Evolutionary conservation across 30 jellyfish, hydroid and myxozoan species (phyloP), one percentile per base, ranked within the genome.

Genomic region (Clytia hemisphaerica): DNA sequence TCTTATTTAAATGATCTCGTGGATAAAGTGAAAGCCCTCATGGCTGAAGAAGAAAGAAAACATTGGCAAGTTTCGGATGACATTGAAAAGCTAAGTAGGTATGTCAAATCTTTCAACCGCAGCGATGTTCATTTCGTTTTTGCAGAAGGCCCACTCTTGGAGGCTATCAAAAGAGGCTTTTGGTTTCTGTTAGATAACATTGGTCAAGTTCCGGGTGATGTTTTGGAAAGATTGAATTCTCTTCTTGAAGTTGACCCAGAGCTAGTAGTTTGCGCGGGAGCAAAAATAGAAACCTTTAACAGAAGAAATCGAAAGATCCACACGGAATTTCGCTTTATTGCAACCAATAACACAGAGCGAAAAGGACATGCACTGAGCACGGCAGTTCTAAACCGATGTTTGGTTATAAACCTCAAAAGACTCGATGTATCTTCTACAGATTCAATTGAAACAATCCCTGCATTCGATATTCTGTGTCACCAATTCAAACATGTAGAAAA

Each of bases 121-220:
- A n/a, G n/a, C n/a, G n/a, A n/a, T n/a, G n/a, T n/a, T n/a, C n/a
- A 57, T 33, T 57, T 57, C 16, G 16, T 57, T 21, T 57, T 57
- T 57, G 70, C 29, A 4, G 70, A 57, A 57, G 70, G 70, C 16
- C 70, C 70, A 21, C 53, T 57, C 19, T 16, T 57, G 14, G 51
- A 12, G 33, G 70, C 70, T 22, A 30, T 57, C 29, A 37, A 44
- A n/a, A 33, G 29, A 21, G 70, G 70, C 12, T 33, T 21, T 57
- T 57, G 70, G 70, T n/a, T 57, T 6, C 29, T 57, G 42, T 33
- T 57, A 16, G 70, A 57, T 57, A 57, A 57, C 29, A 21, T 57
- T 0, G 70, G 70, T 22, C 70, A 57, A 30, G 70, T 44, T n/a
- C 70, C 70, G 15, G 70, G 70, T 25, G 70, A 57, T 57, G 70